Conservation (phyloP, 2,888 invertebrate species). For the Scaptomyza polygonia region DNA sequence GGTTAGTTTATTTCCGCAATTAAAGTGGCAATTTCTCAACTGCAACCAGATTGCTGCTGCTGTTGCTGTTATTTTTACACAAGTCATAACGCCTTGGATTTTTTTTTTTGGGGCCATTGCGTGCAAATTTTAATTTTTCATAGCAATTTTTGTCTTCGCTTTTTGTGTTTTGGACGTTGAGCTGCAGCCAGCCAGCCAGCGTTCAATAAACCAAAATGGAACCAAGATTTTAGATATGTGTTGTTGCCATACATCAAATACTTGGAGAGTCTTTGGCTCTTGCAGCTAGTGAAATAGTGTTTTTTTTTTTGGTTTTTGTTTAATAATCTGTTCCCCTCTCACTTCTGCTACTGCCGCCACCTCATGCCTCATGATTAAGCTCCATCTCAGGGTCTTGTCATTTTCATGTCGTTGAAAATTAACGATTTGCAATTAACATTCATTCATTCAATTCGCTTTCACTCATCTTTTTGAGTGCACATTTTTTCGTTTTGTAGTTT, state of each 20-base stretch:
- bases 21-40: slow-evolving; percentile 68
- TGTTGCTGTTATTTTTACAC: slow-evolving; percentile 32
- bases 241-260: slow-evolving; percentile 10
- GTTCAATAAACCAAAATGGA: slow-evolving; percentile 56
- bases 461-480: slow-evolving; percentile 36
- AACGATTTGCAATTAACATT: slow-evolving; percentile 60
- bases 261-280: background rate
- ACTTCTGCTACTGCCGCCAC: background rate
- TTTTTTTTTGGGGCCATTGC: slow-evolving; percentile 50
- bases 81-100: slow-evolving; percentile 58
- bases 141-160: slow-evolving; percentile 26
- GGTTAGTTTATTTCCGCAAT: slow-evolving; percentile 67
- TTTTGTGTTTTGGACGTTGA: background rate
- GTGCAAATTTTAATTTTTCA: slow-evolving; percentile 78
- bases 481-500: slow-evolving; percentile 12
- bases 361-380: background rate
- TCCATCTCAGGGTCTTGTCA: slow-evolving; percentile 12
- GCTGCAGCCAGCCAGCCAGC: slow-evolving; percentile 12
- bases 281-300: background rate
- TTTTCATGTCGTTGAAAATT: slow-evolving; percentile 26
- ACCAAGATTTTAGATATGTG: slow-evolving; percentile 56
- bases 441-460: slow-evolving; percentile 51
- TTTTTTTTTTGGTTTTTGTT: no score
- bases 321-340: slow-evolving; percentile 1
- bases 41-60: slow-evolving; percentile 1